phyloP scores from a whole-genome alignment of 1,140 invertebrate species.

The Drosophila aff. region DNA sequence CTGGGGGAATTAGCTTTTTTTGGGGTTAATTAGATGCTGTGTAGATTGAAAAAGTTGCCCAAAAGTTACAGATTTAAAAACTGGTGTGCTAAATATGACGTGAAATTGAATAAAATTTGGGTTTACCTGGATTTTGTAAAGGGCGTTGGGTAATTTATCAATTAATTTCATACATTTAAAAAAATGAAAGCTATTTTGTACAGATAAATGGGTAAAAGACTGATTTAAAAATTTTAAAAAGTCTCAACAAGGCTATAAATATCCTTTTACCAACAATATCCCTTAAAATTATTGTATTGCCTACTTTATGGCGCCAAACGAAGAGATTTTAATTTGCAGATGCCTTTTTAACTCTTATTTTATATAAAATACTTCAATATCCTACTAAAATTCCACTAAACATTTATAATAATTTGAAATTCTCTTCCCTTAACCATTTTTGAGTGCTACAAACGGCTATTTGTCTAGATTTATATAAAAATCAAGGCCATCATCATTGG shows the following conservation, averaged over 20 bases:
- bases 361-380: no score
- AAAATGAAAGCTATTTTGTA: background rate
- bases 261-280: no score
- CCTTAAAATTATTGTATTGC: background rate
- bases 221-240: background rate
- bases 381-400: background rate
- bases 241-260: background rate
- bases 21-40: conserved; percentile 36
- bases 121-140: background rate
- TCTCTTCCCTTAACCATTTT: no score
- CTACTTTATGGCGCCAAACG: background rate
- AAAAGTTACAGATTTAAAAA: conserved; percentile 1
- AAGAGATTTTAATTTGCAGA: background rate
- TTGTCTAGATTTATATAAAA: conserved; percentile 6
- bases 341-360: no score
- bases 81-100: background rate
- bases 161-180: background rate
- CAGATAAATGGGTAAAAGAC: background rate
- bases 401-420: background rate
- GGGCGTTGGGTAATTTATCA: background rate
- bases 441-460: background rate
- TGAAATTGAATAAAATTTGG: background rate
- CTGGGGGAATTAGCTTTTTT: conserved; percentile 12
- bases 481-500: conserved; percentile 1
- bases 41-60: conserved; percentile 18